Base-by-base conservation (phyloP, 2,888 invertebrate genomes). In the Dermolepida albohirtum region DNA sequence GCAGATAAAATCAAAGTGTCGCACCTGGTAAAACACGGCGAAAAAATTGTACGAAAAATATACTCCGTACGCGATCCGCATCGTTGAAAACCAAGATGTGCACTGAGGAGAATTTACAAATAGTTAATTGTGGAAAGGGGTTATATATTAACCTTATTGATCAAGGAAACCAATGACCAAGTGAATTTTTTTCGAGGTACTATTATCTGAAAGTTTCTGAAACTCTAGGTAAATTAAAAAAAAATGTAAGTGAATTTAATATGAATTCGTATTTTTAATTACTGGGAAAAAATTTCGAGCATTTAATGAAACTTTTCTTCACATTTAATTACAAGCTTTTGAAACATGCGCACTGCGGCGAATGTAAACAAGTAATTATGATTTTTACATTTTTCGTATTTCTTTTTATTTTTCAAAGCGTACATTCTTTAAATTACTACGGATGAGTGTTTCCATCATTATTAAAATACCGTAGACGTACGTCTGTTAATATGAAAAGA, bases 401-500 rank as follows among this genome's bases (percentile, higher is more conserved):
- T 54, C 52, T 40, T 41, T 39, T 40, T 40, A 40, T 17, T 54
- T 11, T 39, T n/a, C 2, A 11, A 16, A 10, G 40, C 40, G 40
- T 5, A 17, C 40, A 54, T 54, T 54, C 22, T 54, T 40, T 40
- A 16, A 39, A 40, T 54, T 54, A 54, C 17, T 54, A 40, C 54
- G 11, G 54, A 54, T 40, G 54, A 54, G 40, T 40, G 40, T 44
- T 62, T 34, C 17, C 29, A 16, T 62, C 14, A 16, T 62, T 47
- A 62, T 47, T 62, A 62, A 59, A 43, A 44, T 29, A 47, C 39
- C 16, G 34, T 10, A 12, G 44, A 62, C 34, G 47, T 6, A 5
- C 34, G 44, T 62, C 29, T 47, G 34, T 62, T 47, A 62, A 62
- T 62, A 49, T 47, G 47, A 16, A 34, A 34, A 47, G 59, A 62